These are phyloP conservation scores for Bursaphelenchus okinawaensis DNA, from an alignment of 2,888 invertebrate species.

Conservation along the genomic window DNA sequence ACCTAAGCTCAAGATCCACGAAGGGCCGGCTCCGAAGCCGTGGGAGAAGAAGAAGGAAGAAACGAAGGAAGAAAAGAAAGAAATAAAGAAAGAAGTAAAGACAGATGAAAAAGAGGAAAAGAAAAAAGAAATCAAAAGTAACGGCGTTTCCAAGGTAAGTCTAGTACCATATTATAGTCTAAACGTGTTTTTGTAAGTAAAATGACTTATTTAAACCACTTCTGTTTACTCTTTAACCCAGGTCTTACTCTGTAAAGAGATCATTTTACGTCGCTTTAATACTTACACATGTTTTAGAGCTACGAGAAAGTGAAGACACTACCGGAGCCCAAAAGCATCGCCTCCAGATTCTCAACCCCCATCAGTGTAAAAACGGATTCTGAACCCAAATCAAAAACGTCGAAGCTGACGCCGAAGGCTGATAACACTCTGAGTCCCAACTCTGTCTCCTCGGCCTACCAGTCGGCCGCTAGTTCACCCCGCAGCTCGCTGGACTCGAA, in stretches of 20 bases:
- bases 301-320: background rate
- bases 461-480: background rate
- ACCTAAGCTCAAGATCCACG: constrained; percentile 7
- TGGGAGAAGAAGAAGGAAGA: background rate
- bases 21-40: constrained; percentile 4
- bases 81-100: no score
- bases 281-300: background rate
- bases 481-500: constrained; percentile 1
- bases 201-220: no score
- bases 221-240: no score
- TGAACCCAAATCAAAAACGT: background rate
- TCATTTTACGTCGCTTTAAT: no score
- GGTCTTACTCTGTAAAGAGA: no score
- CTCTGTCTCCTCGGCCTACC: constrained; percentile 12
- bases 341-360: background rate
- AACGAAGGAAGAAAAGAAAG: constrained; percentile 1
- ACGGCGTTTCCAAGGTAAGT: background rate
- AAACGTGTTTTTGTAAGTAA: background rate
- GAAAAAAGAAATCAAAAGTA: background rate
- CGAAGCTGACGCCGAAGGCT: background rate
- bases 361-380: background rate
- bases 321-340: background rate
- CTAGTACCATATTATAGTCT: background rate
- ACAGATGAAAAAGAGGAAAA: background rate
- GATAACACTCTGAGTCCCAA: background rate